These are phyloP conservation scores for Setipinna tenuifilis DNA, from an alignment of 2,797 vertebrate species.

Conservation along the genomic window DNA sequence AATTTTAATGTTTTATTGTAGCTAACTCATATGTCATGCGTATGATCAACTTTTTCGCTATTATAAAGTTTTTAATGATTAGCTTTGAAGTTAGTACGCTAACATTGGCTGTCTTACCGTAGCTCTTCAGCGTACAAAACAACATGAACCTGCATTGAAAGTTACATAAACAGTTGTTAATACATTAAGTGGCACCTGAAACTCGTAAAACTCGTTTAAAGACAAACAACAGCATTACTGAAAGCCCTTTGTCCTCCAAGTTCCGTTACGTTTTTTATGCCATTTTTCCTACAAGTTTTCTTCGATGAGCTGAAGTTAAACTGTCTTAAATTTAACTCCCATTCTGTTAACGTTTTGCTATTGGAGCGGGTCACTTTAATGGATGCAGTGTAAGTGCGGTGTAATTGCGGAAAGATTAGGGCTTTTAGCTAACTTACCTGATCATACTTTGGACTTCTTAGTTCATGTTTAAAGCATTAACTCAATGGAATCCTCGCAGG, in stretches of 20 bases:
- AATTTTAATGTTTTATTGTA: background rate
- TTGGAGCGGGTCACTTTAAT: background rate
- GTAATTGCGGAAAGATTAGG: background rate
- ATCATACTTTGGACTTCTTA: background rate
- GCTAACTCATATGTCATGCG: background rate
- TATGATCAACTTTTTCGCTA: background rate
- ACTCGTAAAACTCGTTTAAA: background rate
- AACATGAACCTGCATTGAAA: background rate
- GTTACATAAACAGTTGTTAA: background rate
- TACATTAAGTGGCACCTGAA: background rate
- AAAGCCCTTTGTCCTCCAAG: background rate
- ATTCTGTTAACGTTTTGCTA: background rate
- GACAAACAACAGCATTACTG: background rate
- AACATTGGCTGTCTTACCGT: background rate
- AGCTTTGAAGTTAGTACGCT: conserved; percentile 13
- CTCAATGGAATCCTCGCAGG: background rate
- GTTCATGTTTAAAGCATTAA: background rate
- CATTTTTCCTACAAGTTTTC: background rate
- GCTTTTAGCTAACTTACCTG: background rate
- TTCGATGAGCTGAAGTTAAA: background rate
- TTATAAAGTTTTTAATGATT: conserved; percentile 6
- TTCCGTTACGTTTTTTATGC: background rate
- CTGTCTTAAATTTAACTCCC: too few relatives aligned
- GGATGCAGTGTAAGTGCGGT: background rate
- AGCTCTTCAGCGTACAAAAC: background rate